Percentiles rank a stretch among this genome's conserved stretches.
Evolutionary conservation across 2,113 vertebrate genomes (phyloP).

Genomic region (Perccottus glenii): DNA sequence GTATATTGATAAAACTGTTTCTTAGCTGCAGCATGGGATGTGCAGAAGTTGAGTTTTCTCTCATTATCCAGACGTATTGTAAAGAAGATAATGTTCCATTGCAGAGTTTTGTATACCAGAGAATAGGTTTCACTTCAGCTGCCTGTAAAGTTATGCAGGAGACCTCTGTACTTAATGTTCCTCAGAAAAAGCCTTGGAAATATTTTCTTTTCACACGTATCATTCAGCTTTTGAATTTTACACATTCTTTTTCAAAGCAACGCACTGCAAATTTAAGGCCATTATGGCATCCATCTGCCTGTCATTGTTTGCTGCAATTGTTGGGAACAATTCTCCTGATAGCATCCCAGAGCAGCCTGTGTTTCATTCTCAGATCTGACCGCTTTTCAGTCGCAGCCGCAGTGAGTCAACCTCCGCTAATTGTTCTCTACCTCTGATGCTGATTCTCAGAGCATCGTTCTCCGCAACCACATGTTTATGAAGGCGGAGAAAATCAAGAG

Average conservation of each 20-base stretch:
- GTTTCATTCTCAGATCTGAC: constrained; percentile 62
- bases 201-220: constrained; percentile 23
- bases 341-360: constrained; percentile 41
- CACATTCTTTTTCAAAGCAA: constrained; percentile 34
- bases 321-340: constrained; percentile 43
- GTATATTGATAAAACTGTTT: background rate
- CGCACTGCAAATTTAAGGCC: constrained; percentile 29
- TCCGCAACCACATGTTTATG: constrained; percentile 58
- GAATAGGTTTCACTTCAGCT: background rate
- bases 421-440: constrained; percentile 66
- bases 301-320: constrained; percentile 33
- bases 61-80: background rate
- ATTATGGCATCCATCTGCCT: constrained; percentile 37
- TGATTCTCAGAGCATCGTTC: constrained; percentile 50
- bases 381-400: constrained; percentile 46
- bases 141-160: background rate
- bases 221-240: constrained; percentile 2
- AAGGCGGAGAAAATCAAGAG: constrained; percentile 43
- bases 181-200: constrained; percentile 4
- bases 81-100: background rate
- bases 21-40: background rate
- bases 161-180: background rate
- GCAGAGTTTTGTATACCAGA: background rate
- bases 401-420: constrained; percentile 54
- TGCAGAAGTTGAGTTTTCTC: background rate